Percentiles rank a stretch among this genome's conserved stretches.
phyloP scores from a whole-genome alignment of 2,888 invertebrate genomes.

The Noctua pronuba region DNA sequence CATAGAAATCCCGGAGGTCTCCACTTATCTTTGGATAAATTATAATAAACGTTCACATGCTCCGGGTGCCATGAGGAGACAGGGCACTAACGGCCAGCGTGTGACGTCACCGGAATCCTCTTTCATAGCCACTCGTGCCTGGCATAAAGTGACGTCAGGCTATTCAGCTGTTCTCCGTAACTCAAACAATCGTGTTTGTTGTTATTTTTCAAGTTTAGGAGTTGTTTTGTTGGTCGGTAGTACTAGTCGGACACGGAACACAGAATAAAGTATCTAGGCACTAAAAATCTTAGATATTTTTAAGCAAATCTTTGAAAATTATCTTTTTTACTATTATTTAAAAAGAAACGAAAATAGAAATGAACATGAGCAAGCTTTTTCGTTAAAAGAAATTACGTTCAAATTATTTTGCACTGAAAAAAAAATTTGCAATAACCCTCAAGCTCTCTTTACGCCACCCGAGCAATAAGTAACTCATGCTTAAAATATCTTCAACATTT shows the following conservation, averaged over 20 bases:
- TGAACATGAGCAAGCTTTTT: background rate
- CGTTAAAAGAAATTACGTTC: background rate
- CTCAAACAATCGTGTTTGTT: conserved; percentile 49
- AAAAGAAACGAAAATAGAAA: background rate
- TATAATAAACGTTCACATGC: conserved; percentile 46
- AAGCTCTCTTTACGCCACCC: conserved; percentile 20
- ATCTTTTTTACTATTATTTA: background rate
- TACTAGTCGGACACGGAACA: background rate
- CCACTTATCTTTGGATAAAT: conserved; percentile 40
- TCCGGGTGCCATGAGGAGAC: conserved; percentile 40
- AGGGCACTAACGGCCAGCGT: conserved; percentile 51
- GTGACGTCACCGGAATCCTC: conserved; percentile 62
- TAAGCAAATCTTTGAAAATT: background rate
- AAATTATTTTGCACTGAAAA: conserved; percentile 22
- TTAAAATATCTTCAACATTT: conserved; percentile 45
- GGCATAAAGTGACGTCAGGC: conserved; percentile 63
- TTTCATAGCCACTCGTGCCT: conserved; percentile 61
- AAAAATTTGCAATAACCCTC: conserved; percentile 21
- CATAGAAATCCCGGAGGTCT: conserved; percentile 30
- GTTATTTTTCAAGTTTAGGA: conserved; percentile 40
- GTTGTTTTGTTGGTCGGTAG: conserved; percentile 7
- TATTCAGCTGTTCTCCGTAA: conserved; percentile 58
- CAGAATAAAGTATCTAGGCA: background rate
- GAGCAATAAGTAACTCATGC: conserved; percentile 53
- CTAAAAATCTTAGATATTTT: background rate